Percentiles rank a stretch among this genome's conserved stretches.
phyloP scores from a whole-genome alignment of 35 echinoderm and acorn worm genomes.

The Ophiothrix spiculata region DNA sequence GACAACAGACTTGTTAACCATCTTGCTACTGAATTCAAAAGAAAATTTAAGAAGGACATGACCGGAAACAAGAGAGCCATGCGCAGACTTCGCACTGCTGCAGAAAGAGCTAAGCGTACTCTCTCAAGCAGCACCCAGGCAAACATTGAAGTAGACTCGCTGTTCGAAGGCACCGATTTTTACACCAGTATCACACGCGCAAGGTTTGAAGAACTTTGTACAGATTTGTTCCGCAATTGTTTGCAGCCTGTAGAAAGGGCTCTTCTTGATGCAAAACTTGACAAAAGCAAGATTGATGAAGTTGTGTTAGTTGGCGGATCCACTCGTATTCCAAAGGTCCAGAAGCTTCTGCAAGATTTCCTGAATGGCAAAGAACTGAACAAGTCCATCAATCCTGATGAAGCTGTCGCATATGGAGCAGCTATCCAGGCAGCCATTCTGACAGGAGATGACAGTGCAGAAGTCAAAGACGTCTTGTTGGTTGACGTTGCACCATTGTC shows the following conservation, averaged over 20 bases:
- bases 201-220: slow-evolving; percentile 76
- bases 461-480: slow-evolving; percentile 52
- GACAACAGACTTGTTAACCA: slow-evolving; percentile 70
- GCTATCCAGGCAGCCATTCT: slow-evolving; percentile 72
- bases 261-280: slow-evolving; percentile 56
- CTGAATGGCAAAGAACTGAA: slow-evolving; percentile 60
- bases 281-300: slow-evolving; percentile 59
- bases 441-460: slow-evolving; percentile 56
- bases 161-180: slow-evolving; percentile 67
- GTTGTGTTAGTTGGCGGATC: slow-evolving; percentile 78
- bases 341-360: slow-evolving; percentile 71
- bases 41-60: slow-evolving; percentile 67
- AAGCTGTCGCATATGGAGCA: slow-evolving; percentile 78
- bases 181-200: slow-evolving; percentile 49
- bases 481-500: slow-evolving; percentile 54
- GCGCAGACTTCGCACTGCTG: slow-evolving; percentile 66
- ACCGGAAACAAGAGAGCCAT: slow-evolving; percentile 42
- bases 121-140: slow-evolving; percentile 67
- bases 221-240: slow-evolving; percentile 51
- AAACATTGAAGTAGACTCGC: slow-evolving; percentile 71
- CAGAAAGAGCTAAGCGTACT: slow-evolving; percentile 69
- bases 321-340: slow-evolving; percentile 74
- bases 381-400: slow-evolving; percentile 67
- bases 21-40: slow-evolving; percentile 58
- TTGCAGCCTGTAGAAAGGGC: slow-evolving; percentile 74